These are phyloP conservation scores for Timema podura DNA, from an alignment of 2,888 invertebrate species.

Conservation along the genomic window DNA sequence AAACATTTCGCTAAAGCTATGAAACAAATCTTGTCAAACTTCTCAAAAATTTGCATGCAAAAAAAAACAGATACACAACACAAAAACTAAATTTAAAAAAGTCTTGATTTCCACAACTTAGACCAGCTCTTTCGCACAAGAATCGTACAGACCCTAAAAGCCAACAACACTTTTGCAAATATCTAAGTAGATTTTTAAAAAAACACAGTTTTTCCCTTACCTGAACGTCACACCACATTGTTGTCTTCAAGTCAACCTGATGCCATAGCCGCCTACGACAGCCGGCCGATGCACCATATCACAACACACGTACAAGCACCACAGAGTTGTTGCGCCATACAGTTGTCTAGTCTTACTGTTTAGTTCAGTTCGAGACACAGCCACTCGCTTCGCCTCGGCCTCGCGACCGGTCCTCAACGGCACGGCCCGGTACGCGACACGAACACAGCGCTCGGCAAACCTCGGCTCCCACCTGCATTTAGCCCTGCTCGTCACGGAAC, in stretches of 20 bases:
- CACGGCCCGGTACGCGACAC: no score
- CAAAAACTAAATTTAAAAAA: not conserved
- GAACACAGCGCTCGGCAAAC: conserved; percentile 25
- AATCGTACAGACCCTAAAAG: no score
- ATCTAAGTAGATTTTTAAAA: no score
- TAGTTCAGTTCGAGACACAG: conserved; percentile 22
- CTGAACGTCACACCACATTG: conserved; percentile 29
- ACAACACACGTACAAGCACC: conserved; percentile 22
- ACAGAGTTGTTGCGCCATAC: conserved; percentile 23
- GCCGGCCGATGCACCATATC: conserved; percentile 25
- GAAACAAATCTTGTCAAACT: no score
- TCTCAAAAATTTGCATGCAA: no score
- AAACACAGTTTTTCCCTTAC: conserved; percentile 14
- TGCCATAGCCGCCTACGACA: conserved; percentile 24
- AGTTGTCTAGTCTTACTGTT: conserved; percentile 27
- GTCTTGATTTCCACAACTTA: no score
- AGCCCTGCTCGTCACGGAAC: conserved; percentile 16
- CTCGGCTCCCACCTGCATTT: conserved; percentile 22
- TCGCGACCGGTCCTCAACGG: no score
- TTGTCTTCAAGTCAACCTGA: conserved; percentile 25
- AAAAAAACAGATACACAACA: not conserved
- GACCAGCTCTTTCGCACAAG: no score
- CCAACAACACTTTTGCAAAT: no score
- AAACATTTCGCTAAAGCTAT: no score
- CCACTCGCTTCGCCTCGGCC: conserved; percentile 25